Conservation (phyloP, 2,113 vertebrate genomes). For the Gobio gobio region DNA sequence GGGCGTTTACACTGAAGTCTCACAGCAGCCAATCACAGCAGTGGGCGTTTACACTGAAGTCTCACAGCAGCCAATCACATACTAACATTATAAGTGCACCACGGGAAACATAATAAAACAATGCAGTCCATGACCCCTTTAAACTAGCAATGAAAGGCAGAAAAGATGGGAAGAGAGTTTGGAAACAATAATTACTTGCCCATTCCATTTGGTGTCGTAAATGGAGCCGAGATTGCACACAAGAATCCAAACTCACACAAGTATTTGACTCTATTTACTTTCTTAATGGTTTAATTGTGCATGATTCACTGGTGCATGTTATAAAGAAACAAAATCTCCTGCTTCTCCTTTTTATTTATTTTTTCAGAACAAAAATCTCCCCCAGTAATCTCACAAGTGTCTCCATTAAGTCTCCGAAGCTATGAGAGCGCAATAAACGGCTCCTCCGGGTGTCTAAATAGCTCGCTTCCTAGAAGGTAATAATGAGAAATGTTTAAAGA, state of each 20-base stretch:
- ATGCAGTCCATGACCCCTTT: no score
- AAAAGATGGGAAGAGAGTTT: not conserved
- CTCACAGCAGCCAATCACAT: no score
- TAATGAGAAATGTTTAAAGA: conserved; percentile 20
- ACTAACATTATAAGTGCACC: no score
- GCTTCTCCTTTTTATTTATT: not conserved
- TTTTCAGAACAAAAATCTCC: not conserved
- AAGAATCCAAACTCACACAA: not conserved
- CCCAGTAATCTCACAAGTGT: not conserved
- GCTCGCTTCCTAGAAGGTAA: conserved; percentile 3
- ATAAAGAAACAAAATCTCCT: not conserved
- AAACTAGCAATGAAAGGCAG: not conserved
- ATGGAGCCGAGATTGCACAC: not conserved
- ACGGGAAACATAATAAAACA: no score
- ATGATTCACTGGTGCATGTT: not conserved
- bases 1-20: no score
- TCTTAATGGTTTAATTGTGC: not conserved
- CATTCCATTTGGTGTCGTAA: not conserved
- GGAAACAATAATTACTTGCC: not conserved
- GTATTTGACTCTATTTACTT: not conserved
- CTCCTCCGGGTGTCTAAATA: not conserved
- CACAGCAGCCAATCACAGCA: no score
- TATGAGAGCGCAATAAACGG: not conserved
- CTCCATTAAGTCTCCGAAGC: not conserved
- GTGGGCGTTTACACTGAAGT: no score